Conservation (phyloP, 2,888 invertebrate genomes). For the Bembecia ichneumoniformis region DNA sequence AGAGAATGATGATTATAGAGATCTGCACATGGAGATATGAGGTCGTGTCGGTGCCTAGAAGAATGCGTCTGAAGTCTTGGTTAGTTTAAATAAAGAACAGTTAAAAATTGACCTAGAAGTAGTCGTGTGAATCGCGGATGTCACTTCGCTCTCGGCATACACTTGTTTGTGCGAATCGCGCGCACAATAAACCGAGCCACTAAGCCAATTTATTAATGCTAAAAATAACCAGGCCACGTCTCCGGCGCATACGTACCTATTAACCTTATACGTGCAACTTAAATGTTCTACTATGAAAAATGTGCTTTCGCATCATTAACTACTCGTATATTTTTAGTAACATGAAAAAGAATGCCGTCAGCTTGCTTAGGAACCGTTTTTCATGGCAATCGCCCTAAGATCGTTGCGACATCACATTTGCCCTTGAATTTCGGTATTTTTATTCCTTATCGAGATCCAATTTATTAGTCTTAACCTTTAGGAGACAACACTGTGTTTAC, state of each 20-base stretch:
- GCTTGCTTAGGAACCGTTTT: constrained; percentile 24
- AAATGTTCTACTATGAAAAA: constrained; percentile 42
- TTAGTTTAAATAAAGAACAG: constrained; percentile 11
- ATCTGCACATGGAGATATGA: too few species aligned
- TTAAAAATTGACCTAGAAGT: constrained; percentile 43
- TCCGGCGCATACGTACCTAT: constrained; percentile 58
- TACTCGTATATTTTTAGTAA: constrained; percentile 23
- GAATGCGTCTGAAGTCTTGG: not conserved
- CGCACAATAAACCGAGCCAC: constrained; percentile 63
- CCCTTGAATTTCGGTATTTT: constrained; percentile 29
- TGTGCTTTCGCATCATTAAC: constrained; percentile 23
- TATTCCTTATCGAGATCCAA: constrained; percentile 19
- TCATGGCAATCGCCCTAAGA: constrained; percentile 16
- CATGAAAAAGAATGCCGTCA: constrained; percentile 36
- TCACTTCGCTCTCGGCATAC: constrained; percentile 17
- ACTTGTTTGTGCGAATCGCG: constrained; percentile 57
- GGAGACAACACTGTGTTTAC: constrained; percentile 17
- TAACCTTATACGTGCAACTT: constrained; percentile 60
- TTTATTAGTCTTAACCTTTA: constrained; percentile 8
- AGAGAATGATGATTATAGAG: too few species aligned
- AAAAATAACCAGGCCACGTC: constrained; percentile 66
- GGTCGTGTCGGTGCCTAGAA: too few species aligned
- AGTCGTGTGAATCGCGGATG: constrained; percentile 26
- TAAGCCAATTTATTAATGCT: constrained; percentile 71
- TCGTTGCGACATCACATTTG: constrained; percentile 20